phyloP scores from a whole-genome alignment of 2,113 vertebrate genomes.

The Plecotus auritus region DNA sequence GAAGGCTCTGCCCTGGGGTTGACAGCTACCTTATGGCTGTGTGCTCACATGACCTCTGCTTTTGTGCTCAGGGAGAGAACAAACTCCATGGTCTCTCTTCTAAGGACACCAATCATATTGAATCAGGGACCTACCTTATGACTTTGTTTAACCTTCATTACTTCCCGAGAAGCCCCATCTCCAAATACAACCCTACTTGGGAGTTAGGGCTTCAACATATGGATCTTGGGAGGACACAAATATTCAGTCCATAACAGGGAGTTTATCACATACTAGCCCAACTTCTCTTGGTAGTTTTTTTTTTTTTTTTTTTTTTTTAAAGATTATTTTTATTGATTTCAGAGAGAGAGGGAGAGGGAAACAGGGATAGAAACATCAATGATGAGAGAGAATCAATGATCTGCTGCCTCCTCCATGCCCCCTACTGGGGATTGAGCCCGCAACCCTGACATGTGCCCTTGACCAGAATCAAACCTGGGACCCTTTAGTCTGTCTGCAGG shows the following conservation, averaged over 20 bases:
- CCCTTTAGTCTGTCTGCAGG: too few species aligned
- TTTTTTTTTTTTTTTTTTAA: not conserved
- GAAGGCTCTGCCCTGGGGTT: not conserved
- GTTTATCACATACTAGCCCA: not conserved
- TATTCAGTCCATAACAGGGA: not conserved
- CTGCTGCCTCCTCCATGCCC: too few species aligned
- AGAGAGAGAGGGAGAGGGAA: too few species aligned
- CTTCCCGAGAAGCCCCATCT: not conserved
- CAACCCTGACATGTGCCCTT: too few species aligned
- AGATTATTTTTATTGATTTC: too few species aligned
- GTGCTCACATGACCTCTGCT: not conserved
- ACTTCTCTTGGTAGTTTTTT: not conserved
- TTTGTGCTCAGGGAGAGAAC: not conserved
- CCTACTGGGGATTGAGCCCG: too few species aligned
- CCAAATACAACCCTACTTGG: not conserved
- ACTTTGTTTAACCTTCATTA: not conserved
- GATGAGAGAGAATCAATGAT: too few species aligned
- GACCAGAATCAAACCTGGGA: too few species aligned
- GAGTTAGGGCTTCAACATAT: not conserved
- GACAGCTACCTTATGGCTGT: not conserved
- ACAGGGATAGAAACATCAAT: too few species aligned
- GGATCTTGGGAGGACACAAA: not conserved
- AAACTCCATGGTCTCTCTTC: not conserved
- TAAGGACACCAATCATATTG: not conserved
- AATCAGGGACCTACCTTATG: not conserved